Percentiles rank a stretch among this genome's conserved stretches.
Evolutionary conservation across 1,140 invertebrate genomes (phyloP).

Genomic region (Whitmania pigra): DNA sequence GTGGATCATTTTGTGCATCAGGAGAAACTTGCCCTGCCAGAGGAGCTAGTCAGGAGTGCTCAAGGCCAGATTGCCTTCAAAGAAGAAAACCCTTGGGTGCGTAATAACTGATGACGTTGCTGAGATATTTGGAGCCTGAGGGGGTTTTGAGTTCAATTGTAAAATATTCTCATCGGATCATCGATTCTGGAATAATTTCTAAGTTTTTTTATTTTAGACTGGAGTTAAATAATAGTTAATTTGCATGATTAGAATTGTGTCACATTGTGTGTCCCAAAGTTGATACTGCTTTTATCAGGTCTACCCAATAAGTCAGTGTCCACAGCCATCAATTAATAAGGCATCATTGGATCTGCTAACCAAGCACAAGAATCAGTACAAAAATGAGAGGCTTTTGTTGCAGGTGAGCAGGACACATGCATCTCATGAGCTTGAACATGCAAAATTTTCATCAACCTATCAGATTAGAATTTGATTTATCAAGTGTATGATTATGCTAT

Average conservation of each 20-base stretch:
- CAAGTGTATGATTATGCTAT: background rate
- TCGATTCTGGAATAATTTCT: background rate
- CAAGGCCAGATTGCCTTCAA: constrained; percentile 47
- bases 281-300: constrained; percentile 33
- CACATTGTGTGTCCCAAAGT: background rate
- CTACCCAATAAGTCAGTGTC: constrained; percentile 46
- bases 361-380: constrained; percentile 37
- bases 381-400: constrained; percentile 40
- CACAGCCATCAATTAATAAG: constrained; percentile 46
- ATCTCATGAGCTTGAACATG: background rate
- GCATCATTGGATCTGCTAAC: constrained; percentile 45
- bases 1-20: constrained; percentile 14
- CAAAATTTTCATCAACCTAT: too few species aligned
- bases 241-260: background rate
- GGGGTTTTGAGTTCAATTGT: background rate
- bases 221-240: background rate
- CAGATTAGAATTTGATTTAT: background rate
- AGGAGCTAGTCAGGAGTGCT: constrained; percentile 44
- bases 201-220: background rate
- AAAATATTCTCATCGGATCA: background rate
- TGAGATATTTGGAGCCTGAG: background rate
- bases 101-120: background rate
- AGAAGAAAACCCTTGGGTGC: constrained; percentile 41
- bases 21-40: constrained; percentile 44
- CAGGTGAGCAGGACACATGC: constrained; percentile 35